Conservation (phyloP, 1,140 invertebrate species). For the Drosophila jambulina region DNA sequence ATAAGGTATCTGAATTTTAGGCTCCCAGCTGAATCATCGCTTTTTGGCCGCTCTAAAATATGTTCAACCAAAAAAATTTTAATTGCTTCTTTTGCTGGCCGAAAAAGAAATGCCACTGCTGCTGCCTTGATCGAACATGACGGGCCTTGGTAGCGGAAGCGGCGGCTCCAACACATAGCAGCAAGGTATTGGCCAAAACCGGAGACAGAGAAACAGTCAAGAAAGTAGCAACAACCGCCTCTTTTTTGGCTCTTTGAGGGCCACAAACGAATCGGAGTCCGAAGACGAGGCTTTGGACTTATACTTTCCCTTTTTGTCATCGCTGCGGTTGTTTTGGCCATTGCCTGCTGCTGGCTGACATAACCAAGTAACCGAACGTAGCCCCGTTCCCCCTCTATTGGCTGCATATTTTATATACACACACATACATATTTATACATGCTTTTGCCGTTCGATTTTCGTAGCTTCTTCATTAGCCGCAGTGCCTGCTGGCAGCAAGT, state of each 20-base stretch:
- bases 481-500: constrained; percentile 32
- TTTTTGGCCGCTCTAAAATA: neutral
- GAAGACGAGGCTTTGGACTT: constrained; percentile 74
- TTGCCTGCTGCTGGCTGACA: constrained; percentile 55
- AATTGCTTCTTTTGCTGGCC: constrained; percentile 41
- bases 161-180: constrained; percentile 20
- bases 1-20: neutral
- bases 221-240: constrained; percentile 51
- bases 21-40: constrained; percentile 1
- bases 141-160: constrained; percentile 54
- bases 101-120: constrained; percentile 41
- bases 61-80: constrained; percentile 12
- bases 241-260: constrained; percentile 49
- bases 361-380: constrained; percentile 52
- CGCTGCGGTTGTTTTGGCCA: constrained; percentile 35
- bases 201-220: constrained; percentile 48
- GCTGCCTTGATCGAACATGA: constrained; percentile 46
- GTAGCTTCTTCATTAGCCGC: constrained; percentile 46
- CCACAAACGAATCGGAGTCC: constrained; percentile 32
- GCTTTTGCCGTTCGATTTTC: constrained; percentile 46
- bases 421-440: constrained; percentile 10
- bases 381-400: constrained; percentile 39
- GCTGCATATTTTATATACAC: constrained; percentile 52
- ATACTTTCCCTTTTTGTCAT: constrained; percentile 81
- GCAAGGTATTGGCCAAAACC: constrained; percentile 47